Evolutionary conservation across 2,797 vertebrate genomes (phyloP).

Genomic region (Chaetodon trifasciatus): DNA sequence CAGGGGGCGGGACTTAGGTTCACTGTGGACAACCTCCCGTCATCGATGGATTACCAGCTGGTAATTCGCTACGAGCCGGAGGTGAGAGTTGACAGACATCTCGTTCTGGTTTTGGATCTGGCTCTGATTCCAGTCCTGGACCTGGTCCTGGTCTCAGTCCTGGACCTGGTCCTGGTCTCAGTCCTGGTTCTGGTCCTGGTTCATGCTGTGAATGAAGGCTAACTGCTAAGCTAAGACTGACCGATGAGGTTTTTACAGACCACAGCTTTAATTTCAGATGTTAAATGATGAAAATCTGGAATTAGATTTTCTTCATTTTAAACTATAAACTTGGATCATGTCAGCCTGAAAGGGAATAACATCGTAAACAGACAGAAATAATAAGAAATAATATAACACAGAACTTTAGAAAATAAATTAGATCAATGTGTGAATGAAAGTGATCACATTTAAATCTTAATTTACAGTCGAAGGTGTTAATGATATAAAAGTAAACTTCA

Average conservation of each 20-base stretch:
- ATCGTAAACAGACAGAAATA: too few species aligned
- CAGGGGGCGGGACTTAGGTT: constrained; percentile 88
- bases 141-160: neutral
- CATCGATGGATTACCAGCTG: constrained; percentile 87
- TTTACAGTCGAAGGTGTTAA: neutral
- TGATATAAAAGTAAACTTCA: neutral
- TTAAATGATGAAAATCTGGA: neutral
- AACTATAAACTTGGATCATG: too few species aligned
- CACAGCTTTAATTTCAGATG: neutral
- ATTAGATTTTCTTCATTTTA: too few species aligned
- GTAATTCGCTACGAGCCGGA: constrained; percentile 88
- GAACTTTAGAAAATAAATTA: too few species aligned
- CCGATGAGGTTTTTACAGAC: neutral
- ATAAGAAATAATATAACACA: too few species aligned
- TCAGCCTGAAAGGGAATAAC: too few species aligned
- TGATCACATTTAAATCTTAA: too few species aligned
- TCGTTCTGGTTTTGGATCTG: neutral
- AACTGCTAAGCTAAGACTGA: neutral
- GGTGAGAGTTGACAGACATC: constrained; percentile 72
- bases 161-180: neutral
- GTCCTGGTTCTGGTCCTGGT: too few species aligned
- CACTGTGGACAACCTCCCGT: constrained; percentile 84
- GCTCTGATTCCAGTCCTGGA: neutral
- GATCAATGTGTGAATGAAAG: too few species aligned
- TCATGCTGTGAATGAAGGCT: neutral